Base-by-base conservation (phyloP, 2,113 vertebrate species). In the Rhegmatorhina hoffmannsi region DNA sequence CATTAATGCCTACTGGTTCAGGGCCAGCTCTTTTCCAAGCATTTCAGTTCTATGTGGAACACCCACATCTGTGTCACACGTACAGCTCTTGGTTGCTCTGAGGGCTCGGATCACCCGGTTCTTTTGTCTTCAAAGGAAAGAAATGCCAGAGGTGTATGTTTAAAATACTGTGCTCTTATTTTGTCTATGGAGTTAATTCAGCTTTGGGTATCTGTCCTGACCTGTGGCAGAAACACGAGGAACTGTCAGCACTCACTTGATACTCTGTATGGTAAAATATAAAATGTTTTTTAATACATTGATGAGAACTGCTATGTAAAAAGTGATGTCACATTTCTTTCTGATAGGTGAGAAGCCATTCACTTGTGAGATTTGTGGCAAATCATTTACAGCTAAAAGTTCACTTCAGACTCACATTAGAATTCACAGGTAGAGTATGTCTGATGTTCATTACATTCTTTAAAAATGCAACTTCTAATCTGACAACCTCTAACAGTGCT, bases 331-430 rank as follows among this genome's bases (percentile, higher is more conserved):
- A 44, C 17, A 17, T 60, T 87, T 75, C 34, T 21, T 96, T 90
- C 89, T 92, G 87, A 38, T 95, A 99, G 99, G 99, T 85, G 99
- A 99, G 98, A 99, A 98, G 92, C 99, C 99, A 53, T 99, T 99
- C 92, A 99, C 99, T 6, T 99, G 99, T 97, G 99, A 99, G 97
- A 99, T 99, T 79, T 99, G 99, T 98, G 99, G 99, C 59, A 99
- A 99, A 95, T 99, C 99, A 87, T 99, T 99, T 94, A 99, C 99
- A 68, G 98, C 99, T 89, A 99, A 99, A 97, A 99, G 99, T 96
- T 99, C 99, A 33, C 98, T 99, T 95, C 99, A 99, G 98, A 99
- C 99, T 33, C 99, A 99, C 89, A 99, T 99, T 96, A 97, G 99
- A 89, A 99, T 99, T 82, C 99, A 99, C 97, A 98, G 98, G 99